Conservation (phyloP, 2,888 invertebrate species). For the Aporophyla lueneburgensis region DNA sequence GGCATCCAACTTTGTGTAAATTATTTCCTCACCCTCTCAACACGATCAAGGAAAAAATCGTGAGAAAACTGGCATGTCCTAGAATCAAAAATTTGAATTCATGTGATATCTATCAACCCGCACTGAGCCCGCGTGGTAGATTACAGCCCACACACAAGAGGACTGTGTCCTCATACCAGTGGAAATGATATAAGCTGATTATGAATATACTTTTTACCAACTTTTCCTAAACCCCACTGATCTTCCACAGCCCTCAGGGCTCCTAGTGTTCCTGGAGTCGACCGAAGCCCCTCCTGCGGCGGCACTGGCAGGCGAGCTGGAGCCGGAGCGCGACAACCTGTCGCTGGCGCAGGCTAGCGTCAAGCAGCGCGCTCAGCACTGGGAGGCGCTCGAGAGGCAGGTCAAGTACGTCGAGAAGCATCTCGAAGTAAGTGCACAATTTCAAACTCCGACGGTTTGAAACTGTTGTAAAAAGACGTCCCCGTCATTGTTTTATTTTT, state of each 20-base stretch:
- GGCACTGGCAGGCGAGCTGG: constrained; percentile 93
- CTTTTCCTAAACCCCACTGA: neutral
- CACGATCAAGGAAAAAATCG: too few species aligned
- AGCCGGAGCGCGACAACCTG: constrained; percentile 97
- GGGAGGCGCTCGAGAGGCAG: constrained; percentile 93
- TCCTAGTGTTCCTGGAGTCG: constrained; percentile 97
- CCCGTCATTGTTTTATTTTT: too few species aligned
- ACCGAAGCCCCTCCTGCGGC: constrained; percentile 95
- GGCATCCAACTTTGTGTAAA: too few species aligned
- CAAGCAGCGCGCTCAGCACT: constrained; percentile 93
- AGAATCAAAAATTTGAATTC: too few species aligned
- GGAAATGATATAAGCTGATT: neutral
- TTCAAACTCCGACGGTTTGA: too few species aligned
- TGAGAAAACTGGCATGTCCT: too few species aligned
- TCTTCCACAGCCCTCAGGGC: constrained; percentile 95
- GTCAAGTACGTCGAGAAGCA: constrained; percentile 96
- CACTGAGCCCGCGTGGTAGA: too few species aligned
- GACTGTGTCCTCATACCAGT: too few species aligned
- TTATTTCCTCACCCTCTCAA: too few species aligned
- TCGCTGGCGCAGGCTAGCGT: constrained; percentile 96
- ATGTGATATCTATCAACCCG: too few species aligned
- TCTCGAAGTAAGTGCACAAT: constrained; percentile 92
- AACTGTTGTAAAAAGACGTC: too few species aligned
- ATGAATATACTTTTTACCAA: neutral
- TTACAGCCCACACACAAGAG: too few species aligned